A percentile compares a stretch with the other conserved stretches of the same genome.
Evolutionary conservation across 2,888 invertebrate species (phyloP).

Genomic region (Archaeoteleia sp.): DNA sequence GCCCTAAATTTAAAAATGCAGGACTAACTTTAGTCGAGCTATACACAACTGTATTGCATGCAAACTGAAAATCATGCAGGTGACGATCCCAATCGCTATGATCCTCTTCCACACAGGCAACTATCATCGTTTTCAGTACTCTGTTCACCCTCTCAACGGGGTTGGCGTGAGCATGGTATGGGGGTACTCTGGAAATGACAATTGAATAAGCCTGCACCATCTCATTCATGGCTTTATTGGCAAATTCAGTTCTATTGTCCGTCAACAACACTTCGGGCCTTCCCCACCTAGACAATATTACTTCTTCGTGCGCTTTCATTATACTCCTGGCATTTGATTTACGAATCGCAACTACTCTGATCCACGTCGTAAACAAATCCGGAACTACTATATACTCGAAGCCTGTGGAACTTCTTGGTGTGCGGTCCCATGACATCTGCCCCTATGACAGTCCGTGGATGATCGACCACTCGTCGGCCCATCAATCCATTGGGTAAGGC

Average conservation of each 20-base stretch:
- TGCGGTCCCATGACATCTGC: constrained; percentile 21
- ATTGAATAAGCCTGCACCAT: constrained; percentile 29
- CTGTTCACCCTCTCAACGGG: too few relatives aligned
- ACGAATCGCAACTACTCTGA: not conserved
- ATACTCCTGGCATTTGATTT: too few relatives aligned
- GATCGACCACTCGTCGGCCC: constrained; percentile 10
- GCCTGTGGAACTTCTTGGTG: constrained; percentile 3
- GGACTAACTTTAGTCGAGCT: too few relatives aligned
- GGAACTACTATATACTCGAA: constrained; percentile 9
- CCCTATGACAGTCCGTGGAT: constrained; percentile 20
- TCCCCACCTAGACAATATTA: constrained; percentile 2
- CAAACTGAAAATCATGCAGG: too few relatives aligned
- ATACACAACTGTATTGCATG: too few relatives aligned
- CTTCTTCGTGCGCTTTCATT: constrained; percentile 3
- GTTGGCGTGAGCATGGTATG: constrained; percentile 57
- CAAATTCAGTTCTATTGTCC: too few relatives aligned
- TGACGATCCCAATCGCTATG: constrained; percentile 54
- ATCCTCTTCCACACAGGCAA: constrained; percentile 44
- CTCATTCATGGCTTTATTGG: too few relatives aligned
- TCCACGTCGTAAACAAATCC: constrained; percentile 13
- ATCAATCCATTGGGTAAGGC: constrained; percentile 5
- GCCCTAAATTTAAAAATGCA: too few relatives aligned
- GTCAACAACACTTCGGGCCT: constrained; percentile 6
- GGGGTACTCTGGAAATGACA: constrained; percentile 18
- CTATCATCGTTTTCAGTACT: too few relatives aligned